A percentile compares a stretch with the other conserved stretches of the same genome.
phyloP scores from a whole-genome alignment of 2,113 vertebrate genomes.

The Protobothrops mucrosquamatus region DNA sequence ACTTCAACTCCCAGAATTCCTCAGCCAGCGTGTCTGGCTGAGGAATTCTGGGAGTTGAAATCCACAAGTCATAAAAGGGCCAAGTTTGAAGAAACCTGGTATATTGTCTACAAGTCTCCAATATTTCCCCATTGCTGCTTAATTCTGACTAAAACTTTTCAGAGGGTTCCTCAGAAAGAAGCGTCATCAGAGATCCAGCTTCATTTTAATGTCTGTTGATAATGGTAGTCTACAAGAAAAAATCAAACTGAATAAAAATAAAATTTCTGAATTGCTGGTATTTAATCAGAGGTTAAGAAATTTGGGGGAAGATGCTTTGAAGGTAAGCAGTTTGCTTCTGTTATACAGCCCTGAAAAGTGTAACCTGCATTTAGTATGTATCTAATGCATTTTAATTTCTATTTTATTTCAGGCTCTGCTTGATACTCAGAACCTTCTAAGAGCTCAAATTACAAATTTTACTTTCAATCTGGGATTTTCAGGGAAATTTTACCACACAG shows the following conservation, averaged over 20 bases:
- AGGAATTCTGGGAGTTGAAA: too few relatives aligned
- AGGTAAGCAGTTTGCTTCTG: background rate
- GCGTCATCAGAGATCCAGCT: background rate
- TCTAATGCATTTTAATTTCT: constrained; percentile 6
- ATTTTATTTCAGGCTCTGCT: constrained; percentile 77
- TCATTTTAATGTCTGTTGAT: background rate
- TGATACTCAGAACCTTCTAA: constrained; percentile 79
- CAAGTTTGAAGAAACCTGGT: background rate
- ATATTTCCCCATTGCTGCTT: background rate
- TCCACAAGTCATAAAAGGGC: too few relatives aligned
- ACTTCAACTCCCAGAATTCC: too few relatives aligned
- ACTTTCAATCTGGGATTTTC: constrained; percentile 87
- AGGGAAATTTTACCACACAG: constrained; percentile 84
- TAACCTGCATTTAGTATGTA: background rate
- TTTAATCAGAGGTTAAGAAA: background rate
- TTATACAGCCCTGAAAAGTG: background rate
- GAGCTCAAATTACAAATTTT: constrained; percentile 80
- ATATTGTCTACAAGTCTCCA: background rate
- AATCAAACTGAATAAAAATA: background rate
- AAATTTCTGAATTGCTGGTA: background rate
- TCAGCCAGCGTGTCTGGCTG: too few relatives aligned
- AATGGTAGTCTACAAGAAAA: background rate
- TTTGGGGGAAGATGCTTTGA: background rate
- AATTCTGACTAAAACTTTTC: background rate
- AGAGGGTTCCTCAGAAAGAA: background rate